These are phyloP conservation scores for Acleris sparsana DNA, from an alignment of 2,888 invertebrate species.

Conservation along the genomic window DNA sequence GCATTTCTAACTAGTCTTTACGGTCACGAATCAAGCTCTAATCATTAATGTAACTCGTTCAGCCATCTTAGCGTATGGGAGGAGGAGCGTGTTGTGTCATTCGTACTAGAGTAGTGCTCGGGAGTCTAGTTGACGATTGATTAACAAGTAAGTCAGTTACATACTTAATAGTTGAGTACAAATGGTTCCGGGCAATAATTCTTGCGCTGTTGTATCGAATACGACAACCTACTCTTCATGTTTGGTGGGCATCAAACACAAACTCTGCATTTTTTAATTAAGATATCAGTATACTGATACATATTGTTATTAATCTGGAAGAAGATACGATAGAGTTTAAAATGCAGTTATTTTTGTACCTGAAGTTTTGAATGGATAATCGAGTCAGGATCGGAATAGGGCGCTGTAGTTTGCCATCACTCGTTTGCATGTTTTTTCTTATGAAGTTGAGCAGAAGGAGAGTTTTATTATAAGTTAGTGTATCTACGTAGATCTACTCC, in stretches of 20 bases:
- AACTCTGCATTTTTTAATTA: constrained; percentile 15
- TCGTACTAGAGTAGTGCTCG: constrained; percentile 5
- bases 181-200: constrained; percentile 1
- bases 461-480: constrained; percentile 45
- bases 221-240: constrained; percentile 2
- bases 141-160: constrained; percentile 11
- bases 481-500: constrained; percentile 48
- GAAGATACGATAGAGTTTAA: constrained; percentile 63
- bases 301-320: constrained; percentile 56
- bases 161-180: constrained; percentile 17
- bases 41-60: constrained; percentile 6
- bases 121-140: constrained; percentile 8
- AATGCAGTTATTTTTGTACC: constrained; percentile 79
- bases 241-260: background rate
- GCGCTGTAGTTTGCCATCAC: constrained; percentile 44
- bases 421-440: constrained; percentile 36
- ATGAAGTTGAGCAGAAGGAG: constrained; percentile 12
- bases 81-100: constrained; percentile 9
- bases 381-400: constrained; percentile 55
- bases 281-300: constrained; percentile 21
- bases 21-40: constrained; percentile 65
- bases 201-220: background rate
- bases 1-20: constrained; percentile 82
- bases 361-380: constrained; percentile 71
- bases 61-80: constrained; percentile 2